Conservation (phyloP, 2,888 invertebrate genomes). For the Polydrusus pterygomalis region DNA sequence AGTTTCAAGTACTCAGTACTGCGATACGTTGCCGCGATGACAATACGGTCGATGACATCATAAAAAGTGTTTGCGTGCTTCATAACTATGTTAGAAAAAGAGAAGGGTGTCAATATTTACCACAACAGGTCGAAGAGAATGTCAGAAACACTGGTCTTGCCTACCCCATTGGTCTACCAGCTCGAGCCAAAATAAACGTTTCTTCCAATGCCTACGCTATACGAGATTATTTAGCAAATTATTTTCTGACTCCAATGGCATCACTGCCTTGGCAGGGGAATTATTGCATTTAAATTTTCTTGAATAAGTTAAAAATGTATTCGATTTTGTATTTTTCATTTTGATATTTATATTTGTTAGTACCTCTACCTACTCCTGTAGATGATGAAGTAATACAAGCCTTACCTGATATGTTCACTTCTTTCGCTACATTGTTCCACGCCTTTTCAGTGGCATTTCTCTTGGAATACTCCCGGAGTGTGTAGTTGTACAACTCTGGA, state of each 20-base stretch:
- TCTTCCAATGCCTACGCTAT: not conserved
- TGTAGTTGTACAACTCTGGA: slow-evolving; percentile 26
- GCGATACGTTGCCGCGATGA: slow-evolving; percentile 1
- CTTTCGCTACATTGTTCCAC: slow-evolving; percentile 12
- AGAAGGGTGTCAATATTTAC: slow-evolving; percentile 6
- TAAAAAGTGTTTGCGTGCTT: slow-evolving; percentile 22
- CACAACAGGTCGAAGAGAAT: not conserved
- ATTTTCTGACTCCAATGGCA: slow-evolving; percentile 13
- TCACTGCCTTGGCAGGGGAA: slow-evolving; percentile 25
- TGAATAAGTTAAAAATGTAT: slow-evolving; percentile 6
- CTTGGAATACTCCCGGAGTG: slow-evolving; percentile 13
- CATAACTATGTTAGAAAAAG: not conserved
- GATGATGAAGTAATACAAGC: not conserved
- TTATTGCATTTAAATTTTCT: slow-evolving; percentile 9
- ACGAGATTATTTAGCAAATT: slow-evolving; percentile 27
- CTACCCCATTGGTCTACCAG: slow-evolving; percentile 6
- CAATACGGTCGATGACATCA: slow-evolving; percentile 16
- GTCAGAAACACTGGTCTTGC: not conserved
- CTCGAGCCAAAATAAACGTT: slow-evolving; percentile 18
- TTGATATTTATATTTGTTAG: too few species aligned
- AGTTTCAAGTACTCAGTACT: not conserved
- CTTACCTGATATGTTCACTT: slow-evolving; percentile 20
- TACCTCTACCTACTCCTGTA: too few species aligned
- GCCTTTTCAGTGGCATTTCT: slow-evolving; percentile 24
- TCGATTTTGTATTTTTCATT: not conserved